Conservation (phyloP, 2,888 invertebrate genomes). For the Nineta flava region DNA sequence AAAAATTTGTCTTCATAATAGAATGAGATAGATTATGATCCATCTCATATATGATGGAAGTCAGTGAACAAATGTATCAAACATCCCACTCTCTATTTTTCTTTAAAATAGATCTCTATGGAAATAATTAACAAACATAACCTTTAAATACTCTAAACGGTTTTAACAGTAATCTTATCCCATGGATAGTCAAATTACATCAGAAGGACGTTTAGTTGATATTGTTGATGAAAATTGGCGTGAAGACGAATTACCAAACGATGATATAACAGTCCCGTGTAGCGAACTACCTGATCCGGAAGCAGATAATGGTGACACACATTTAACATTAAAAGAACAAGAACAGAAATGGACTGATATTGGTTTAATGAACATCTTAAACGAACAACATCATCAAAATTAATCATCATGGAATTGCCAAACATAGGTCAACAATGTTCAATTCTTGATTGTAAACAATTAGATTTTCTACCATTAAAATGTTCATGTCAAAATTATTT, state of each 20-base stretch:
- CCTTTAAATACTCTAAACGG: too few species aligned
- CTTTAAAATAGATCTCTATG: too few species aligned
- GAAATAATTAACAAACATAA: too few species aligned
- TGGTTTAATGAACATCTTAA: conserved; percentile 30
- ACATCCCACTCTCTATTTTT: too few species aligned
- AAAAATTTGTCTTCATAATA: too few species aligned
- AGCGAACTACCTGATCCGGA: conserved; percentile 85
- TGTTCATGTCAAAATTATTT: conserved; percentile 47
- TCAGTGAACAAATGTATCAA: too few species aligned
- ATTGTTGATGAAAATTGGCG: conserved; percentile 80
- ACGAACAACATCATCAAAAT: conserved; percentile 31
- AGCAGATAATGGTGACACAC: conserved; percentile 82
- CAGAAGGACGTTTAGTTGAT: conserved; percentile 60
- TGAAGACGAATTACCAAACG: conserved; percentile 63
- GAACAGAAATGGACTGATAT: conserved; percentile 50
- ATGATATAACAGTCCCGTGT: conserved; percentile 71
- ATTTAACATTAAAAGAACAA: conserved; percentile 76
- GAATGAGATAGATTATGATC: too few species aligned
- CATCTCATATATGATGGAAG: too few species aligned
- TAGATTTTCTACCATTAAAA: conserved; percentile 54
- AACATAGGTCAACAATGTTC: conserved; percentile 49
- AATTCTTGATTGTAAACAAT: conserved; percentile 40
- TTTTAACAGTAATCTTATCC: neutral
- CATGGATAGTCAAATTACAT: conserved; percentile 65
- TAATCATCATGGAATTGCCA: conserved; percentile 52